Evolutionary conservation across 2,888 invertebrate genomes (phyloP), one percentile per base, ranked within the genome.

Genomic region (Pristionchus japonicus): DNA sequence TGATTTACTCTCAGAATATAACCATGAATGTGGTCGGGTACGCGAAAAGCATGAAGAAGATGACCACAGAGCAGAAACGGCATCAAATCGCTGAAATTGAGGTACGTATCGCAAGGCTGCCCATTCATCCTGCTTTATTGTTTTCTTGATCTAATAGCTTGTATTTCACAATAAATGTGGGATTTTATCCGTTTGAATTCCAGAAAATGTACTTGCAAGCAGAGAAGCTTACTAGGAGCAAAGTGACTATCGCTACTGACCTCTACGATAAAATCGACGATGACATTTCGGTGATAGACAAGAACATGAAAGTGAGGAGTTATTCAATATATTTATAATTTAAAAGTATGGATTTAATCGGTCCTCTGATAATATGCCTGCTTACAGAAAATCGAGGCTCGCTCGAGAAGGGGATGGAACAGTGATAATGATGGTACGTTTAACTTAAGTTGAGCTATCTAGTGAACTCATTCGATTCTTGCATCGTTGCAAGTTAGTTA

Each of bases 261-360:
- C 61, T 87, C 23, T 87, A 87, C 17, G 87, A 87, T 61, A 27
- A 27, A 2, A 61, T 77, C 43, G 87, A 87, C 27, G 34, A 49
- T 6, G 87, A 87, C 23, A 87, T 87, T 1, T 27, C 52, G 15
- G 31, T 23, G n/a, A 57, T 87, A 37, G 87, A 87, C 43, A 43
- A 43, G 40, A 64, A 77, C 7, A 80, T 9, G 27, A 40, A 37
- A 61, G 80, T 80, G 1, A 27, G 85, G 9, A 6, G 13, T 31
- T 23, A n/a, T 31, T 17, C 74, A 17, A 34, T 37, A 9, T 77
- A 40, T 7, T 20, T 13, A 17, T 11, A 31, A 15, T 34, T 67
- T 1, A 34, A 17, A 11, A 34, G 31, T 34, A 1, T n/a, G 9
- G 20, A 23, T n/a, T 57, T 23, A n/a, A 23, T 20, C 23, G 57